phyloP scores from a whole-genome alignment of 2,797 vertebrate species.

The Melanotaenia maccullochi region DNA sequence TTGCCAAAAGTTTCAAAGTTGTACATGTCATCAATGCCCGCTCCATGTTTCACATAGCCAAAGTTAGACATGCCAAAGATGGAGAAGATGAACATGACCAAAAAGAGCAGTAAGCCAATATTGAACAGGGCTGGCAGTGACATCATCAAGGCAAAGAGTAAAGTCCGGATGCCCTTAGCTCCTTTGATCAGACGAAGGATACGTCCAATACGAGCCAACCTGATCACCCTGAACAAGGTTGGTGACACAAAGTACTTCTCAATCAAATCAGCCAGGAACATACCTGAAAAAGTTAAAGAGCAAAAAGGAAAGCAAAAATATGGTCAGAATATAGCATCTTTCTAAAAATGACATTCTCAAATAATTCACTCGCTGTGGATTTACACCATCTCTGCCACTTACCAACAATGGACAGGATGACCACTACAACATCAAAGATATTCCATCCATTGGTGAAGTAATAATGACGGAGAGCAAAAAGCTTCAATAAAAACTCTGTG shows the following conservation, averaged over 20 bases:
- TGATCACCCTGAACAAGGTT: conserved; percentile 98
- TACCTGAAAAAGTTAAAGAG: conserved; percentile 81
- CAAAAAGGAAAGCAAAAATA: background rate
- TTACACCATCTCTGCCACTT: conserved; percentile 73
- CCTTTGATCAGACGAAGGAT: conserved; percentile 98
- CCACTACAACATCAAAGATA: conserved; percentile 98
- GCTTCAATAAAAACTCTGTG: conserved; percentile 95
- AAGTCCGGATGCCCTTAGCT: conserved; percentile 97
- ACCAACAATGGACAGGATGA: conserved; percentile 99
- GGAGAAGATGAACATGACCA: conserved; percentile 99
- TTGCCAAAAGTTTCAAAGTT: conserved; percentile 99
- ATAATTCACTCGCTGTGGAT: background rate
- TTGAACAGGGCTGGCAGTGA: conserved; percentile 99
- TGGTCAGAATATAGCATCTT: conserved; percentile 15
- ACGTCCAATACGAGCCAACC: conserved; percentile 97
- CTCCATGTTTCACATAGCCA: conserved; percentile 96
- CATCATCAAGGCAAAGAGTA: conserved; percentile 99
- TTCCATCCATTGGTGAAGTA: conserved; percentile 99
- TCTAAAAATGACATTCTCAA: background rate
- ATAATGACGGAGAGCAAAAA: conserved; percentile 96
- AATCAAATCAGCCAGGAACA: conserved; percentile 98
- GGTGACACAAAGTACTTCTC: conserved; percentile 99
- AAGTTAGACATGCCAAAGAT: conserved; percentile 99
- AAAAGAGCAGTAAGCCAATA: conserved; percentile 96
- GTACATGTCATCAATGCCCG: conserved; percentile 97